Percentiles rank a stretch among this genome's conserved stretches.
phyloP scores from a whole-genome alignment of 2,113 vertebrate genomes.

The Platanista minor region DNA sequence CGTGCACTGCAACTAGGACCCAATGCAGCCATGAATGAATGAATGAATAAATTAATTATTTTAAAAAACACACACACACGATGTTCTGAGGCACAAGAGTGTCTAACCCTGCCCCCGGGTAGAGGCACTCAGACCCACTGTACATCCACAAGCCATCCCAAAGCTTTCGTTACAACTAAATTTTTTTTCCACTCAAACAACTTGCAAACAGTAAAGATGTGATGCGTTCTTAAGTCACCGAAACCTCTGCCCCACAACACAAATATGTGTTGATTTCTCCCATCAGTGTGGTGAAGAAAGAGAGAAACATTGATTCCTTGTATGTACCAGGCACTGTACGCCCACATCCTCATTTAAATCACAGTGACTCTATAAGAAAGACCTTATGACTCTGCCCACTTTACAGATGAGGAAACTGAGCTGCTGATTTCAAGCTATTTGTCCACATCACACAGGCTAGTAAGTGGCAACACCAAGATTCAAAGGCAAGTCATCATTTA shows the following conservation, averaged over 20 bases:
- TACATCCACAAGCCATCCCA: background rate
- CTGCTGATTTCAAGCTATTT: background rate
- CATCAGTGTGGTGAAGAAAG: background rate
- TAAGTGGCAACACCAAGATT: background rate
- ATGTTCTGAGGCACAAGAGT: background rate
- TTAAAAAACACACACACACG: too few species aligned
- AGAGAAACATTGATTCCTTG: background rate
- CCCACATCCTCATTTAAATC: background rate
- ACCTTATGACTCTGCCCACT: background rate
- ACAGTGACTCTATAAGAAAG: background rate
- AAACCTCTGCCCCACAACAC: background rate
- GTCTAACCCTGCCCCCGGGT: fast-evolving
- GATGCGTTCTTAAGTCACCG: background rate
- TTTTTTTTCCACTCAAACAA: background rate
- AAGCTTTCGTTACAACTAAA: background rate
- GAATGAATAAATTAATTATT: too few species aligned
- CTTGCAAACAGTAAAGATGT: background rate
- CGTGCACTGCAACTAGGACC: too few species aligned
- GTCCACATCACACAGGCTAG: background rate
- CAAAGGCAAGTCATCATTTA: background rate
- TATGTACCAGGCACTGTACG: too few species aligned
- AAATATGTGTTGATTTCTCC: background rate
- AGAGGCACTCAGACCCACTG: background rate
- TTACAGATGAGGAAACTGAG: background rate
- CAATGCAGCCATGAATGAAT: too few species aligned